phyloP scores from a whole-genome alignment of 2,888 invertebrate genomes.

The Cheilosia variabilis region DNA sequence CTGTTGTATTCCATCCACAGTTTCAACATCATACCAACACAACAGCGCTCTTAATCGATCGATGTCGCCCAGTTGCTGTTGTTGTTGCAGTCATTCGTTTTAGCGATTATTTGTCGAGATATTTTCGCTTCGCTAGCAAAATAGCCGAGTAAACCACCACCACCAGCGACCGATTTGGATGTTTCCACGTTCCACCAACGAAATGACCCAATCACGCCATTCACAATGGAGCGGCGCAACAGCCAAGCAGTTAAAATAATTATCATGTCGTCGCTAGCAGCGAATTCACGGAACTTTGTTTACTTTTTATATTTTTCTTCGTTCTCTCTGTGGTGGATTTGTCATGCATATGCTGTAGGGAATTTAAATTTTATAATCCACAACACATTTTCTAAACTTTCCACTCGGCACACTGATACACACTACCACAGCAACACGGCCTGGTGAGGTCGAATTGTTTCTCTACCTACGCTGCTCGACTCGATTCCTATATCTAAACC shows the following conservation, averaged over 20 bases:
- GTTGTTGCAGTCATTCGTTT: not conserved
- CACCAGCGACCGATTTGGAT: conserved; percentile 10
- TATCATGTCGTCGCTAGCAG: conserved; percentile 28
- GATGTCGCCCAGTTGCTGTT: not conserved
- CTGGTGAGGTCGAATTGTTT: conserved; percentile 29
- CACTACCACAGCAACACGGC: not conserved
- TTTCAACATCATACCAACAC: conserved; percentile 38
- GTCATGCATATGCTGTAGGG: conserved; percentile 28
- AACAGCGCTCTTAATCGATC: conserved; percentile 44
- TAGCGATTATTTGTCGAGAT: conserved; percentile 18
- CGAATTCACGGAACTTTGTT: conserved; percentile 16
- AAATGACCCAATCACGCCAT: conserved; percentile 36
- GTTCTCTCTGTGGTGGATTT: conserved; percentile 26
- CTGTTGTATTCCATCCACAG: conserved; percentile 8
- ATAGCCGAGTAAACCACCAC: conserved; percentile 22
- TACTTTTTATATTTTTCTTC: not conserved
- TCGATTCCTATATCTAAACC: not conserved
- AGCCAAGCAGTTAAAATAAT: conserved; percentile 16
- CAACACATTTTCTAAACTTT: conserved; percentile 51
- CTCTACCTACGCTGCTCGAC: conserved; percentile 35
- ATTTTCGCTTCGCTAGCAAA: conserved; percentile 21
- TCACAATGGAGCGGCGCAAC: conserved; percentile 41
- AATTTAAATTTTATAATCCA: conserved; percentile 52
- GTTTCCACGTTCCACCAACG: conserved; percentile 7
- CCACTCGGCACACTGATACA: conserved; percentile 41